Base-by-base conservation (phyloP, 2,888 invertebrate genomes). In the Xylota segnis region DNA sequence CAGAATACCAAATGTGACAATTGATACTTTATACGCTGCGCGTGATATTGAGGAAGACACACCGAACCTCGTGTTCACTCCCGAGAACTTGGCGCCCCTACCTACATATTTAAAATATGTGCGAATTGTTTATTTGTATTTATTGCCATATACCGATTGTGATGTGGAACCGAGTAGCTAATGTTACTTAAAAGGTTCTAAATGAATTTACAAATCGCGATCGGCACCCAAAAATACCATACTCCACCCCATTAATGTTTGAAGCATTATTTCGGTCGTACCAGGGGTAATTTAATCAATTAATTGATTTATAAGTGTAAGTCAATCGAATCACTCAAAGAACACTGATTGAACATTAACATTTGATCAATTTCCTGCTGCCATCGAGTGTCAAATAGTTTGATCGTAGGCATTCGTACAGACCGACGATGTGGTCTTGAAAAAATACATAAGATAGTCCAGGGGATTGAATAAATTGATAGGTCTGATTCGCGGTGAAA, bases 221-320 rank as follows among this genome's bases (percentile, higher is more conserved):
- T 12, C 4, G 18, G 10, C 2, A 16, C 4, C 16, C 45, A 5
- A 37, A 32, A 12, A 32, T 34, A 50, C 23, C 7, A 32, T 5
- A 9, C n/a, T 10, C 16, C 4, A 23, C 37, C 32, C n/a, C n/a
- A n/a, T n/a, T 12, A 7, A 40, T 12, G 37, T 37, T 37, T 37
- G 58, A 18, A 37, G 23, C 58, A 50, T 71, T 32, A 10, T 47
- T 34, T 18, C n/a, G 56, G n/a, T 14, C 7, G 14, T 12, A 50
- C 5, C 27, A 16, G 45, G 45, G 45, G 82, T 82, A 77, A 77
- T 83, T 83, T 37, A 66, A 83, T 83, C 70, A 77, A 77, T 59
- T 52, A 45, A 83, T 65, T 83, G 83, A 83, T 50, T 66, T 65
- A 59, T 72, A 61, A 47, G 54, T 47, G 74, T 61, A 72, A 52